phyloP scores from a whole-genome alignment of 2,113 vertebrate species.

The Lathamus discolor region DNA sequence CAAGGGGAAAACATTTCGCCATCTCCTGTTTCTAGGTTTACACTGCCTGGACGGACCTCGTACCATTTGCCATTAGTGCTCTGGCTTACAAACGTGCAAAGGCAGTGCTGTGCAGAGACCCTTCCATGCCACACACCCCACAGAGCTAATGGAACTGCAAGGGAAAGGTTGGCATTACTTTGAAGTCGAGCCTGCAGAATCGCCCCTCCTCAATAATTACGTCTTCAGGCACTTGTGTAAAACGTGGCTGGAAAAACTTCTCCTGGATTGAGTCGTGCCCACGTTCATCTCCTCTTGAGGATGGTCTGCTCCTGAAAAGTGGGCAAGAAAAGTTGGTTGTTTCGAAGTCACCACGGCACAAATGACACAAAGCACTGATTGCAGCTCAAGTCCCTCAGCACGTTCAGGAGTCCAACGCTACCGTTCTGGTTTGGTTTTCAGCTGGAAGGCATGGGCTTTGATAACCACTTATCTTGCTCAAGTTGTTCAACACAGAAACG shows the following conservation, averaged over 20 bases:
- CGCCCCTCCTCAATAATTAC: slow-evolving; percentile 89
- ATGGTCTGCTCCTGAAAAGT: slow-evolving; percentile 81
- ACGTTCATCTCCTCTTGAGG: slow-evolving; percentile 79
- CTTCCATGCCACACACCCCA: background rate
- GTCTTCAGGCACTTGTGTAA: slow-evolving; percentile 89
- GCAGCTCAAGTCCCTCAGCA: background rate
- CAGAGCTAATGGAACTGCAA: background rate
- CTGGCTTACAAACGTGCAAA: background rate
- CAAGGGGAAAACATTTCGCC: background rate
- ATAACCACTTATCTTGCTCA: background rate
- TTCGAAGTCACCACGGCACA: background rate
- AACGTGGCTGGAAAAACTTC: slow-evolving; percentile 92
- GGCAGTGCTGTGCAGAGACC: background rate
- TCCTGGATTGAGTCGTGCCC: slow-evolving; percentile 90
- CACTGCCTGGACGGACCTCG: background rate
- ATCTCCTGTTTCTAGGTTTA: background rate
- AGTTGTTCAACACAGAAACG: background rate
- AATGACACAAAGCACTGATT: background rate
- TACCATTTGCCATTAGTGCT: background rate
- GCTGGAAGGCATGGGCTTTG: background rate
- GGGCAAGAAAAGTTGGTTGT: background rate
- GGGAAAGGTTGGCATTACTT: slow-evolving; percentile 75
- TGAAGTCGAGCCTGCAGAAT: slow-evolving; percentile 95
- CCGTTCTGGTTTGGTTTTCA: background rate
- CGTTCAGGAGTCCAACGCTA: fast-evolving